Base-by-base conservation (phyloP, 2,113 vertebrate genomes). In the Polypterus senegalus region DNA sequence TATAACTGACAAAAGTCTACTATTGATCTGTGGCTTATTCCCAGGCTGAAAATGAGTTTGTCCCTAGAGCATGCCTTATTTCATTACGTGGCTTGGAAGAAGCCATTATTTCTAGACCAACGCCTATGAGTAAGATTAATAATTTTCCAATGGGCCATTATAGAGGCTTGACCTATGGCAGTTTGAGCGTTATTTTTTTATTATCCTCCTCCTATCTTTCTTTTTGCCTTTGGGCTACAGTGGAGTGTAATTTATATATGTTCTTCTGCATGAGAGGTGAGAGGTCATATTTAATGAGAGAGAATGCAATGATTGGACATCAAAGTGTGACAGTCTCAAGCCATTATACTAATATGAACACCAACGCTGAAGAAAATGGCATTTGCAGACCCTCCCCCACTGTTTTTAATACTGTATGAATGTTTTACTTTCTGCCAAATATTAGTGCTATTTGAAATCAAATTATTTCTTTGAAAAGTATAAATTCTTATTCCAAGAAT, bases 41-140 rank as follows among this genome's bases (percentile, higher is more conserved):
- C 63, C 67, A 57, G 70, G 72, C 71, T 77, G 74, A 76, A 76
- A 81, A 78, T 81, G 84, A 86, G 86, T 81, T 79, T 79, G 80
- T 82, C 79, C 82, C 84, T 77, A 77, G 75, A 81, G 79, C 74
- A 79, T 76, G 82, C 86, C 84, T 83, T 80, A 78, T 79, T 88
- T 81, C 87, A 79, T 83, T 86, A 76, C 78, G 83, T 76, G 82
- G 82, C 81, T 88, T 89, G 87, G 85, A 80, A 84, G 78, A 79
- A 90, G 88, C 90, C 84, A 92, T 91, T 92, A 86, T 93, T 90
- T 92, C 83, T 87, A 85, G 81, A 74, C 71, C 81, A 73, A 80
- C 88, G 89, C 88, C 88, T 89, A 85, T 85, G 87, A 80, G 78
- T 63, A 77, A 93, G 90, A 97, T 92, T 87, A 95, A 96, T 93